Evolutionary conservation across 2,113 vertebrate genomes (phyloP).

Genomic region (Perognathus longimembris): DNA sequence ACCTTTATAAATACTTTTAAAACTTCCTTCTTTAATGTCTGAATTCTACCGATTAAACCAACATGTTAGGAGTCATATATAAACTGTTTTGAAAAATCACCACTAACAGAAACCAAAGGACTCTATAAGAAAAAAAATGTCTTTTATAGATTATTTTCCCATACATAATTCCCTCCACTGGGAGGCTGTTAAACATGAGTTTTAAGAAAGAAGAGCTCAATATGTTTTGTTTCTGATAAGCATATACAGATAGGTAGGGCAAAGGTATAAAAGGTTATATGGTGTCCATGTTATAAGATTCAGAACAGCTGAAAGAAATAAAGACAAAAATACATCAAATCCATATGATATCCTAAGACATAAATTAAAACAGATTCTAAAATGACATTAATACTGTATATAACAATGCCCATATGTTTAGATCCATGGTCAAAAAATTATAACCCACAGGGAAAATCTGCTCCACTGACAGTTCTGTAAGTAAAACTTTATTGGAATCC

Average conservation of each 20-base stretch:
- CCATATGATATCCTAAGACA: neutral
- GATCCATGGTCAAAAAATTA: neutral
- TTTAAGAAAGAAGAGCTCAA: slow-evolving; percentile 13
- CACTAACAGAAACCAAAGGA: slow-evolving; percentile 43
- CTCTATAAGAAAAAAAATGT: slow-evolving; percentile 33
- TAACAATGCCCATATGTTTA: neutral
- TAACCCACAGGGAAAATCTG: neutral
- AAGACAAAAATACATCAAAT: neutral
- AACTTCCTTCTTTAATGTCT: slow-evolving; percentile 44
- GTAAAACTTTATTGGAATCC: neutral
- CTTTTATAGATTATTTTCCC: slow-evolving; percentile 54
- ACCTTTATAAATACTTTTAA: slow-evolving; percentile 40
- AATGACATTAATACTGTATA: neutral
- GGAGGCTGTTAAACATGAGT: neutral
- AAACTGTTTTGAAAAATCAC: slow-evolving; percentile 67
- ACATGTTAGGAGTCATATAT: slow-evolving; percentile 48
- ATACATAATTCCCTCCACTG: slow-evolving; percentile 25
- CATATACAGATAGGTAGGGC: slow-evolving; percentile 24
- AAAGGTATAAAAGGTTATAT: slow-evolving; percentile 12
- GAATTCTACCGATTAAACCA: slow-evolving; percentile 52
- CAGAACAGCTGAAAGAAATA: slow-evolving; percentile 36
- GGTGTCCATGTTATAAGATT: neutral
- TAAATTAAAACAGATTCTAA: slow-evolving; percentile 30
- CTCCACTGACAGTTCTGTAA: neutral
- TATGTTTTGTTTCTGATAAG: slow-evolving; percentile 38